Evolutionary conservation across 1,140 invertebrate species (phyloP).

Genomic region (Trachelipus rathkii): DNA sequence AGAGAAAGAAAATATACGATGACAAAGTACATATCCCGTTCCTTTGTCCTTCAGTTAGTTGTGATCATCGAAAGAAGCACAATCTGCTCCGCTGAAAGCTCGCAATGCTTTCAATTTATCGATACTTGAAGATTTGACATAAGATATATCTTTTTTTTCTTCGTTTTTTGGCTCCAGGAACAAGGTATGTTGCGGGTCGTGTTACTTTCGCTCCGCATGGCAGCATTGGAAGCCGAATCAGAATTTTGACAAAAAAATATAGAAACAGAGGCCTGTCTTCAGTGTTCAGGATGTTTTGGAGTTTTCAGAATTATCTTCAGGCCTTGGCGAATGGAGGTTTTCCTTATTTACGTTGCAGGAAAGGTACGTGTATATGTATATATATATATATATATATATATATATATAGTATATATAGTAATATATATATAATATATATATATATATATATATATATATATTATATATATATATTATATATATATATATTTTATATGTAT

Average conservation of each 20-base stretch:
- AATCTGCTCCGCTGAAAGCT: background rate
- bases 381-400: too few species aligned
- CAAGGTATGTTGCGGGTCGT: conserved; percentile 54
- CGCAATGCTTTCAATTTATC: background rate
- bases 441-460: too few species aligned
- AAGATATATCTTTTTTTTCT: background rate
- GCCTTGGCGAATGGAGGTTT: conserved; percentile 58
- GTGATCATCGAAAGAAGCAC: too few species aligned
- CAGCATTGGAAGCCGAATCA: conserved; percentile 53
- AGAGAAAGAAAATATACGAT: too few species aligned
- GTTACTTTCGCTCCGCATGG: conserved; percentile 57
- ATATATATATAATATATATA: too few species aligned
- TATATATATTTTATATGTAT: too few species aligned
- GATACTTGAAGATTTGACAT: background rate
- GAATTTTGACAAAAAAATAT: conserved; percentile 54
- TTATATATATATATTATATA: background rate
- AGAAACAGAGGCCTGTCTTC: conserved; percentile 50
- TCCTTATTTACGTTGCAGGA: conserved; percentile 56
- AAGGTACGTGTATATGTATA: conserved; percentile 45
- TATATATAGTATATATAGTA: too few species aligned
- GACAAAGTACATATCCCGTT: too few species aligned
- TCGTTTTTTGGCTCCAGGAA: conserved; percentile 37
- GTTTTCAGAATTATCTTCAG: conserved; percentile 55
- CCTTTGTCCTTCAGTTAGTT: too few species aligned
- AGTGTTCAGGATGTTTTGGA: conserved; percentile 57